These are phyloP conservation scores for Nothura maculosa DNA, from an alignment of 2,797 vertebrate species.

Conservation along the genomic window DNA sequence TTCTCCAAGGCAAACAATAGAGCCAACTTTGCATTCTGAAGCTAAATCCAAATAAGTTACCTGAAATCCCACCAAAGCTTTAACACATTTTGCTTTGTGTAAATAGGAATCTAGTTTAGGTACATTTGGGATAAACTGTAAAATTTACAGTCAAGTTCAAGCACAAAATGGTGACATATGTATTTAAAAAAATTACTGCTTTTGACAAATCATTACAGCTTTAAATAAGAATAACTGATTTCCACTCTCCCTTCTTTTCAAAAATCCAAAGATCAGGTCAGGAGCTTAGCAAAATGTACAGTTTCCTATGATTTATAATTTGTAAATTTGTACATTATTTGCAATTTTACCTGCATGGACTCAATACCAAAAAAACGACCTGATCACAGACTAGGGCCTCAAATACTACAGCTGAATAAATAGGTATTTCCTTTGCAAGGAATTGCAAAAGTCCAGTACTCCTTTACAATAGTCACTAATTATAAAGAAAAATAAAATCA, in stretches of 20 bases:
- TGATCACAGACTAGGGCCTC: too few species aligned
- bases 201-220: not conserved
- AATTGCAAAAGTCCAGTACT: not conserved
- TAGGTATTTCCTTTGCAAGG: not conserved
- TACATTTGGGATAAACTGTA: not conserved
- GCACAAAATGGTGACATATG: not conserved
- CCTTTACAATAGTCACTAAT: not conserved
- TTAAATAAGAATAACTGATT: not conserved
- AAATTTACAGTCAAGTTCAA: not conserved
- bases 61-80: not conserved
- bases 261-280: not conserved
- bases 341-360: not conserved
- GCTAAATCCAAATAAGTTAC: not conserved
- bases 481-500: not conserved
- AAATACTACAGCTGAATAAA: not conserved
- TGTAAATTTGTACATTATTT: not conserved
- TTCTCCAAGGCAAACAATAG: not conserved
- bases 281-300: not conserved
- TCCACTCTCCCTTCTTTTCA: not conserved
- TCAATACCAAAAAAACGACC: not conserved
- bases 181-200: not conserved
- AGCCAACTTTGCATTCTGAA: not conserved
- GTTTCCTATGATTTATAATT: not conserved
- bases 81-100: not conserved
- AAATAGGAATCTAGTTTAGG: not conserved